Evolutionary conservation across 2,113 vertebrate species (phyloP), one percentile per base, ranked within the genome.

Genomic region (Erinaceus europaeus): DNA sequence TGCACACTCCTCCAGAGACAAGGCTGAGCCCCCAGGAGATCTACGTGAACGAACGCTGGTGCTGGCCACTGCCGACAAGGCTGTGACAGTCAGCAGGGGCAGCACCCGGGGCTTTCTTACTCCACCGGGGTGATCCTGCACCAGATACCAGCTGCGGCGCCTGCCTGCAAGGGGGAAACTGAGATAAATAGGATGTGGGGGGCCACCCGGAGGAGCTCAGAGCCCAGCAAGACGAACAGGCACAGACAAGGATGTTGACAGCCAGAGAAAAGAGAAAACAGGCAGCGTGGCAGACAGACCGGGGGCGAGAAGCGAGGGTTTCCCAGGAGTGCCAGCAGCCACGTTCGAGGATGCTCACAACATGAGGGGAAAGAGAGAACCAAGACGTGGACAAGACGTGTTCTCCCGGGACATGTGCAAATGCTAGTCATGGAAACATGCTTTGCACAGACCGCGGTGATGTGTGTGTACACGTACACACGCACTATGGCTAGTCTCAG

Each of bases 301-400:
- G 20, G 64, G 86, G 46, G 27, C 64, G 75, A 83, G 14, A 88
- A 61, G 68, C 32, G 48, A 64, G n/a, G n/a, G 82, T 40, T 86
- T 78, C n/a, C 36, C 57, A 42, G 71, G 78, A 77, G 78, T 29
- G 1, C 85, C 10, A 42, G 23, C 67, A 68, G 57, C 68, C n/a
- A 25, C 17, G 29, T 46, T 74, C 52, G 84, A 57, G 61, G 55
- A 86, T 14, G 36, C 64, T 46, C 68, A 57, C 11, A 57, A 23
- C 29, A 64, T 78, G 48, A 34, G n/a, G 55, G n/a, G 76, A 86
- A 68, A 59, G 10, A n/a, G 18, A 74, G 79, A 89, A 88, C 75
- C 42, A 46, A 86, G 86, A 59, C 8, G 25, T 34, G 6, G 53
- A 1, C 9, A 32, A 83, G 53, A 61, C 29, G 64, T 78, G 78